phyloP scores from a whole-genome alignment of 2,888 invertebrate species.

The Microplitis manilae region DNA sequence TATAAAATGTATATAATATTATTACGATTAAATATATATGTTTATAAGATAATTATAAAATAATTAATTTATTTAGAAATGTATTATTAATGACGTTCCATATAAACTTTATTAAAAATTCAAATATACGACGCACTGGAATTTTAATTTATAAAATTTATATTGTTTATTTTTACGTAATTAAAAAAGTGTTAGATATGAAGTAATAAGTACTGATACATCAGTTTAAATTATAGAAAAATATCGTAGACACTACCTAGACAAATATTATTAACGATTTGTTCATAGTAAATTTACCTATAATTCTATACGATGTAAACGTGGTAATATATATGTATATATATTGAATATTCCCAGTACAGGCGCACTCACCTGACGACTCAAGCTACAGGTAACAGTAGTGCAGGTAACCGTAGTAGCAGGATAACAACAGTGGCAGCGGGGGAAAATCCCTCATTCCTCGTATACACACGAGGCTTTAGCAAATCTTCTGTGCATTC shows the following conservation, averaged over 20 bases:
- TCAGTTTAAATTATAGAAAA: neutral
- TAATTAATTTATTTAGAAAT: neutral
- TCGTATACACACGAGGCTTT: slow-evolving; percentile 47
- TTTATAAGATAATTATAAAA: neutral
- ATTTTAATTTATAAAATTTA: neutral
- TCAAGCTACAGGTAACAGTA: slow-evolving; percentile 14
- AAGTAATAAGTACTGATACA: neutral
- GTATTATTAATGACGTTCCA: neutral
- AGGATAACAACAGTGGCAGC: slow-evolving; percentile 54
- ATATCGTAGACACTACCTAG: neutral
- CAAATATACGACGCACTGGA: neutral
- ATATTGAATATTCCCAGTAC: neutral
- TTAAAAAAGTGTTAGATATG: neutral
- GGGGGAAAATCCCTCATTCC: slow-evolving; percentile 60
- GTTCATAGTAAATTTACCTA: slow-evolving; percentile 12
- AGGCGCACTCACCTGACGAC: slow-evolving; percentile 3
- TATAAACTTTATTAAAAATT: too few species aligned
- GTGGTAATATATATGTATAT: neutral
- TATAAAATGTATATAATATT: neutral
- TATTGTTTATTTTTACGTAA: neutral
- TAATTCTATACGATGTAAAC: neutral
- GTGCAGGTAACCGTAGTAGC: slow-evolving; percentile 17
- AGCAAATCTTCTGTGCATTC: slow-evolving; percentile 60
- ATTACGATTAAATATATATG: neutral
- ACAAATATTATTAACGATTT: slow-evolving; percentile 10